A percentile compares a stretch with the other conserved stretches of the same genome.
phyloP scores from a whole-genome alignment of 2,797 vertebrate species.

The Xyrichtys novacula region DNA sequence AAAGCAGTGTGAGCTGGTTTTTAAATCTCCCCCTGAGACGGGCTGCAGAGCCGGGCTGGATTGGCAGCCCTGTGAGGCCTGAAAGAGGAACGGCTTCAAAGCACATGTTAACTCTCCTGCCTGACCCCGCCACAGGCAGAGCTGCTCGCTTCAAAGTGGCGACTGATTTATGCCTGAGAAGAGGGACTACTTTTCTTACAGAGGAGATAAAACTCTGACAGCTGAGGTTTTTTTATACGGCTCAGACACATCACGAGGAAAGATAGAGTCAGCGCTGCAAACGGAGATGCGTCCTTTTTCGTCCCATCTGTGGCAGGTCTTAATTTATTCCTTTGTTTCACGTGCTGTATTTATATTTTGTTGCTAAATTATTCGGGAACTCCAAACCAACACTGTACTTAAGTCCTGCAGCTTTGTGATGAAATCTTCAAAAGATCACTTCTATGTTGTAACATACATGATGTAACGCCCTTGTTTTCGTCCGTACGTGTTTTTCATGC shows the following conservation, averaged over 20 bases:
- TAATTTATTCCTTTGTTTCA: constrained; percentile 71
- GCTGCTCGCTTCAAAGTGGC: constrained; percentile 47
- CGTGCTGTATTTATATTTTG: constrained; percentile 78
- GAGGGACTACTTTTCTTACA: constrained; percentile 18
- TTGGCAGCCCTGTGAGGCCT: constrained; percentile 26
- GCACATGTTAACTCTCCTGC: constrained; percentile 61
- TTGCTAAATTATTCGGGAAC: constrained; percentile 78
- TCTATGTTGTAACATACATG: constrained; percentile 65
- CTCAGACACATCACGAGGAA: constrained; percentile 2
- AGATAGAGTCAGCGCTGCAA: constrained; percentile 10
- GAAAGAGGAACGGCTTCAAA: constrained; percentile 68
- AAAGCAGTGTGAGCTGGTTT: constrained; percentile 49
- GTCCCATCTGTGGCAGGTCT: constrained; percentile 45
- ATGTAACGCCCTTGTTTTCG: constrained; percentile 53
- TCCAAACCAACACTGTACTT: constrained; percentile 58
- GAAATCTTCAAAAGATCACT: constrained; percentile 36
- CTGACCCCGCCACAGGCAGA: constrained; percentile 44
- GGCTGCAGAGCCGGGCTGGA: constrained; percentile 46
- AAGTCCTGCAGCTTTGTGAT: constrained; percentile 29
- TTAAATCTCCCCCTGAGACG: constrained; percentile 42
- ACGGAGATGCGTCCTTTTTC: constrained; percentile 5
- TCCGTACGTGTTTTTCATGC: constrained; percentile 27
- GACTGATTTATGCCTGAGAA: constrained; percentile 36
- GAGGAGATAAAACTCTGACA: constrained; percentile 31
- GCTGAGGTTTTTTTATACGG: constrained; percentile 26